Conservation (phyloP, 2,888 invertebrate genomes). For the Troides helena region DNA sequence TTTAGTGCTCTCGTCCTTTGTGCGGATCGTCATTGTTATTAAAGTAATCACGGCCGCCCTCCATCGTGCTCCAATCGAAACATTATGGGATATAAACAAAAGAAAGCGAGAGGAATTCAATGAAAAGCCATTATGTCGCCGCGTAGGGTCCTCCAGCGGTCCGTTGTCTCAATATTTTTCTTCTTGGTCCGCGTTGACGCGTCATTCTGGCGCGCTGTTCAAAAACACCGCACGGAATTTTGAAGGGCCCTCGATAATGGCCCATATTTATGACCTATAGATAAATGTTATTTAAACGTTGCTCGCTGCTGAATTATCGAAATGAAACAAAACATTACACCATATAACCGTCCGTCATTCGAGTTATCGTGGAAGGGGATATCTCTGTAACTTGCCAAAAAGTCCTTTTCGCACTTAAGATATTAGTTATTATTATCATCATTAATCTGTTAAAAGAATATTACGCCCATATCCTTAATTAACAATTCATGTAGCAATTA, state of each 20-base stretch:
- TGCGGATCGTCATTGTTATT: slow-evolving; percentile 75
- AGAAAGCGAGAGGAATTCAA: slow-evolving; percentile 77
- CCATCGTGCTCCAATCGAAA: slow-evolving; percentile 77
- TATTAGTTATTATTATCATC: too few relatives aligned
- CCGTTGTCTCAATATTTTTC: slow-evolving; percentile 80
- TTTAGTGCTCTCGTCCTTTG: slow-evolving; percentile 72
- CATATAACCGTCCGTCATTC: slow-evolving; percentile 38
- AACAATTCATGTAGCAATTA: too few relatives aligned
- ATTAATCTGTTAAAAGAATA: too few relatives aligned
- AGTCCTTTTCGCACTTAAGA: too few relatives aligned
- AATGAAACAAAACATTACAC: slow-evolving; percentile 60
- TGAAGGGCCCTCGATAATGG: slow-evolving; percentile 76
- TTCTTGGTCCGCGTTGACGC: slow-evolving; percentile 72
- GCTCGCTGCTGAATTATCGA: slow-evolving; percentile 61
- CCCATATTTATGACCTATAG: slow-evolving; percentile 75
- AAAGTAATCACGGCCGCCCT: slow-evolving; percentile 77
- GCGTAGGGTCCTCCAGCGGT: slow-evolving; percentile 65
- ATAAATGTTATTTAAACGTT: slow-evolving; percentile 70
- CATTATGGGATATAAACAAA: slow-evolving; percentile 80
- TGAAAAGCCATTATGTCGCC: slow-evolving; percentile 78
- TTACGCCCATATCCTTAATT: too few relatives aligned
- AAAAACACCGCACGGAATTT: slow-evolving; percentile 75
- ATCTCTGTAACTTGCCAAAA: not conserved
- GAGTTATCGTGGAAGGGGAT: slow-evolving; percentile 1
- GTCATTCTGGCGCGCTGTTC: slow-evolving; percentile 71